Percentiles rank a stretch among this genome's conserved stretches.
Evolutionary conservation across 2,113 vertebrate species (phyloP).

Genomic region (Rhynchopsitta pachyrhyncha): DNA sequence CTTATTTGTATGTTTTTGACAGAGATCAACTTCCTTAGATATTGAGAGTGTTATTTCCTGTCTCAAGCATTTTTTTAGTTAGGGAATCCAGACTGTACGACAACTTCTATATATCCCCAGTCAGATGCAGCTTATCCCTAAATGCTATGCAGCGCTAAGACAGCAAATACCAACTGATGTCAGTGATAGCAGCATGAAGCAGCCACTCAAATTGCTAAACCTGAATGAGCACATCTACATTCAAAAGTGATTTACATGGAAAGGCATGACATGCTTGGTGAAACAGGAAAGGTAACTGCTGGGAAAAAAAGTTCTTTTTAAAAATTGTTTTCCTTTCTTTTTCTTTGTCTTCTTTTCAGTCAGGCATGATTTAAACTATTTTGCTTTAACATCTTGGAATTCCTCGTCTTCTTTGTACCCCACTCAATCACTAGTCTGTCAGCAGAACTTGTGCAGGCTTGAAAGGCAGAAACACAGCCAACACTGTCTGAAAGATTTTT

Average conservation of each 20-base stretch:
- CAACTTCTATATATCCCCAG: neutral
- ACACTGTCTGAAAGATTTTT: neutral
- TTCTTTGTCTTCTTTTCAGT: neutral
- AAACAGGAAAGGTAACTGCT: neutral
- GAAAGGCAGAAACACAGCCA: neutral
- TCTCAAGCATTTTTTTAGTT: neutral
- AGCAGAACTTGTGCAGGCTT: slow-evolving; percentile 22
- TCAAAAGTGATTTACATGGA: neutral
- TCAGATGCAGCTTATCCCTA: neutral
- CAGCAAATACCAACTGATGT: neutral
- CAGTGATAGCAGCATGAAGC: neutral
- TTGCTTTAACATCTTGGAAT: neutral
- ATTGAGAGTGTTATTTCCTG: neutral
- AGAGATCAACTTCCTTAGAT: neutral
- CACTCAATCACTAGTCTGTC: neutral
- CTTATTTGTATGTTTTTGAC: neutral
- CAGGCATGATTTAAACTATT: neutral
- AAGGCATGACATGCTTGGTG: neutral
- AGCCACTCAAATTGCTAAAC: neutral
- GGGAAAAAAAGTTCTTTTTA: neutral
- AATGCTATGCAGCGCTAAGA: neutral
- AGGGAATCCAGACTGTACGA: neutral
- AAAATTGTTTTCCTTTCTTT: neutral
- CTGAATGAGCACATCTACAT: neutral
- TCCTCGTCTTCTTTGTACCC: neutral